Evolutionary conservation across 2,113 vertebrate species (phyloP), one percentile per base, ranked within the genome.

Genomic region (Apus apus): DNA sequence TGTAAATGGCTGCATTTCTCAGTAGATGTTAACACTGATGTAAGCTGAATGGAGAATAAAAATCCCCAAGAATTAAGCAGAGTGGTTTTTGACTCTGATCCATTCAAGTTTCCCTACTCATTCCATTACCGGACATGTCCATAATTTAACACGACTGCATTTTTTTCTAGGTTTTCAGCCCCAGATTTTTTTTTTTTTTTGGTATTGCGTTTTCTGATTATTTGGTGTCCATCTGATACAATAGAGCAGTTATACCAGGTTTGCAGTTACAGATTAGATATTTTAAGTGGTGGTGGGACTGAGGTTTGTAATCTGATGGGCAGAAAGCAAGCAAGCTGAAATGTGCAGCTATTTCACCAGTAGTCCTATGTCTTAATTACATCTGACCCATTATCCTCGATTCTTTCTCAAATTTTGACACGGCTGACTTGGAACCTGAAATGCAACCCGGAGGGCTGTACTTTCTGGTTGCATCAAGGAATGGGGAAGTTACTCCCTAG

Each of bases 271-370:
- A 76, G 51, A 87, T 95, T 50, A 58, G n/a, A 6, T 57, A 95
- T 96, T 97, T 97, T 61, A 97, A 97, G 94, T 82, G 88, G 73
- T 73, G 48, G 72, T 74, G 58, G 87, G 62, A 65, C 91, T 93
- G 34, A 90, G 87, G 91, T 96, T 97, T 96, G 94, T 97, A 98
- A 98, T 97, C 97, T 97, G 97, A 97, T 96, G 96, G 97, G 96
- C 91, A 97, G 87, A 95, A 96, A 95, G 85, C 95, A 96, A 97
- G 96, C 76, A 93, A 97, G 93, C 38, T 3, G 16, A 91, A 94
- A 54, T 43, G 38, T 73, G 68, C 58, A 60, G 88, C 77, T 92
- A 92, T 93, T 94, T 78, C n/a, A 89, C 67, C 83, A 60, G 90
- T 89, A 94, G 90, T 97, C 96, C 77, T 58, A 70, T 92, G 93